phyloP scores from a whole-genome alignment of 2,113 vertebrate genomes.

The Daboia siamensis region DNA sequence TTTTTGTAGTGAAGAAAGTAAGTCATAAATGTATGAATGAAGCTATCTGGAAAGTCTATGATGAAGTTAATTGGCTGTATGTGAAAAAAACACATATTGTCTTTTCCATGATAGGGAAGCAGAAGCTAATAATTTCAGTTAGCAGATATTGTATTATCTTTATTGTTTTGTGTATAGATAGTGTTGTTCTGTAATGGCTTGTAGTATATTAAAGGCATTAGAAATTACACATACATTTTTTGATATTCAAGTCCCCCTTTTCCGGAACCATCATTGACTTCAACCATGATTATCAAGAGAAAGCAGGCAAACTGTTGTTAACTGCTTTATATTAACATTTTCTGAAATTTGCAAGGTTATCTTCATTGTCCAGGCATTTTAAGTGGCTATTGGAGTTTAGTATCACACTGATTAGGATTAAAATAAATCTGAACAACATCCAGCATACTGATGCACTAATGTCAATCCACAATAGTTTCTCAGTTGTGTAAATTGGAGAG shows the following conservation, averaged over 20 bases:
- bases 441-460: neutral
- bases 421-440: neutral
- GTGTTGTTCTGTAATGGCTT: neutral
- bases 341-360: no score
- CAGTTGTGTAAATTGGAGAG: neutral
- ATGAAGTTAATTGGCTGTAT: neutral
- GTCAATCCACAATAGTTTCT: neutral
- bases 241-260: neutral
- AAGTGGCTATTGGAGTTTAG: neutral
- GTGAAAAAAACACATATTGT: neutral
- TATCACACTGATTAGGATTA: neutral
- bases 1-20: neutral
- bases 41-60: neutral
- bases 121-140: neutral
- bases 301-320: neutral
- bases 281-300: neutral
- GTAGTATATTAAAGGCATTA: neutral
- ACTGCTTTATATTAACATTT: neutral
- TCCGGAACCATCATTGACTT: neutral
- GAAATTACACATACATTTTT: neutral
- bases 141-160: neutral
- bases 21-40: neutral
- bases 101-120: neutral
- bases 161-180: neutral
- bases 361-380: neutral